These are phyloP conservation scores for Otolemur crassicaudatus DNA, from an alignment of 2,797 vertebrate genomes.

Conservation along the genomic window DNA sequence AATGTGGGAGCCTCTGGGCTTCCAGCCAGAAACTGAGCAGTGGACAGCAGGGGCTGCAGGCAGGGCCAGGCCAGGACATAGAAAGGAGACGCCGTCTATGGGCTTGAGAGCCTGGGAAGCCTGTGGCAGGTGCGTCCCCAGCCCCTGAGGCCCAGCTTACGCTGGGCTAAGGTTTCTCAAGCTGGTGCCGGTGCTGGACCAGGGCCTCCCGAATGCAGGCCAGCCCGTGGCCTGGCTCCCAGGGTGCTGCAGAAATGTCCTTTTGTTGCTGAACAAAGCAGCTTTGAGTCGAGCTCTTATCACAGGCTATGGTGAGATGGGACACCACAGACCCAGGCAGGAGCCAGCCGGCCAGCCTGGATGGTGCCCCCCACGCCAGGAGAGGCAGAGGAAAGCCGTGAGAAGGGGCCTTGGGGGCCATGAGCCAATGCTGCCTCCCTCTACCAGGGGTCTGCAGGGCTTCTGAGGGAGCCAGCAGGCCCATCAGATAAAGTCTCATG, in stretches of 20 bases:
- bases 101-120: slow-evolving; percentile 75
- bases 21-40: background rate
- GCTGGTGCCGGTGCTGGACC: slow-evolving; percentile 29
- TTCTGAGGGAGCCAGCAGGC: accelerated
- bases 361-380: background rate
- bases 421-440: background rate
- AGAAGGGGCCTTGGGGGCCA: background rate
- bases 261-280: slow-evolving; percentile 83
- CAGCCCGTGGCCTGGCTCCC: slow-evolving; percentile 45
- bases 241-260: slow-evolving; percentile 68
- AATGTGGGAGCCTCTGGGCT: background rate
- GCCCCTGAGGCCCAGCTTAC: background rate
- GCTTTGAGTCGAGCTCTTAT: slow-evolving; percentile 82
- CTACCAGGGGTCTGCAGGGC: background rate
- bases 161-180: slow-evolving; percentile 68
- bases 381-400: background rate
- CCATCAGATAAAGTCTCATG: background rate
- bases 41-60: background rate
- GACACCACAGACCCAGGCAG: background rate
- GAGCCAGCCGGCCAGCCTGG: slow-evolving; percentile 34
- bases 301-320: slow-evolving; percentile 61
- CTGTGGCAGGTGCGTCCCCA: slow-evolving; percentile 27
- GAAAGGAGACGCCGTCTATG: slow-evolving; percentile 65
- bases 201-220: background rate
- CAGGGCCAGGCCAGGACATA: background rate